A percentile compares a stretch with the other conserved stretches of the same genome.
phyloP scores from a whole-genome alignment of 2,113 vertebrate genomes.

The Aspiorhynchus laticeps region DNA sequence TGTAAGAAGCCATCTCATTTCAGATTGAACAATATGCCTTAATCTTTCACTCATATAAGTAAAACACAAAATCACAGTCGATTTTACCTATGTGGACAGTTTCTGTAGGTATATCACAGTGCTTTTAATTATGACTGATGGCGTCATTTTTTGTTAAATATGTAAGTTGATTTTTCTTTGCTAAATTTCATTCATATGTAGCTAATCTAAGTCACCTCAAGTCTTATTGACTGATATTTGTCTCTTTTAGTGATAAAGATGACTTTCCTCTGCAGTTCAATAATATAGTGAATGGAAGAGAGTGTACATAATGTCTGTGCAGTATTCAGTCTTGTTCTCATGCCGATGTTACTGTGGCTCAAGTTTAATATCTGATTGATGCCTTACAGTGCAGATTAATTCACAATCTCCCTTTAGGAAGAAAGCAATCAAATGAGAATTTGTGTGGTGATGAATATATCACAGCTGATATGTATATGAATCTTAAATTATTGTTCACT shows the following conservation, averaged over 20 bases:
- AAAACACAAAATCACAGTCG: not conserved
- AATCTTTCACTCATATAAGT: not conserved
- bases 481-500: conserved; percentile 6
- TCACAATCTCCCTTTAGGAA: not conserved
- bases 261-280: not conserved
- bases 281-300: not conserved
- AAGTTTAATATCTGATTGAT: not conserved
- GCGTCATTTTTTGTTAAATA: not conserved
- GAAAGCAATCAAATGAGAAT: not conserved
- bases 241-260: not conserved
- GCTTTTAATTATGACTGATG: conserved; percentile 14
- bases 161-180: not conserved
- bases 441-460: not conserved
- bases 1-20: conserved; percentile 2
- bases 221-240: conserved; percentile 10
- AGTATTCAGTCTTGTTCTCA: not conserved
- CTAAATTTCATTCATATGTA: not conserved
- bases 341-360: not conserved
- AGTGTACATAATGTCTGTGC: not conserved
- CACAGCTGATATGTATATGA: not conserved
- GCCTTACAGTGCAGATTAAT: not conserved
- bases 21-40: conserved; percentile 32
- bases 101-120: not conserved
- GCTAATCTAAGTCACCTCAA: not conserved
- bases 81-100: not conserved